Conservation (phyloP, 2,113 vertebrate species). For the Tautogolabrus adspersus region DNA sequence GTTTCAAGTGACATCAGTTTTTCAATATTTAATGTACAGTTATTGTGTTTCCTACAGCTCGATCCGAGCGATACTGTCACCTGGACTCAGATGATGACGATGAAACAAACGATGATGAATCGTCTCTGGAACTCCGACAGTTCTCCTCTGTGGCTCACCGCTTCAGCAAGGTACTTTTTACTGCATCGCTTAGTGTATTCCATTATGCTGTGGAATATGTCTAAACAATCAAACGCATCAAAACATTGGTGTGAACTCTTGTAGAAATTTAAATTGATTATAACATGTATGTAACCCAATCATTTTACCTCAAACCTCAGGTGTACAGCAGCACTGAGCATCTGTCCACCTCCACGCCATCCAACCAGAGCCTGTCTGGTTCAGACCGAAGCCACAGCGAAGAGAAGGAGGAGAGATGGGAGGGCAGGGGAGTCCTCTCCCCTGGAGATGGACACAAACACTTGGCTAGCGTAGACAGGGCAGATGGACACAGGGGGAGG, state of each 20-base stretch:
- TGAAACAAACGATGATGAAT: slow-evolving; percentile 93
- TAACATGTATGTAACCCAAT: background rate
- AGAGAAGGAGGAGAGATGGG: slow-evolving; percentile 89
- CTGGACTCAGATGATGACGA: slow-evolving; percentile 88
- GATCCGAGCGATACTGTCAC: slow-evolving; percentile 92
- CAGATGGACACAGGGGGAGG: slow-evolving; percentile 68
- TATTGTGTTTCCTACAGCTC: slow-evolving; percentile 80
- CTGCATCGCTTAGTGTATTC: background rate
- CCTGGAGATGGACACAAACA: slow-evolving; percentile 77
- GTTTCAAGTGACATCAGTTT: background rate
- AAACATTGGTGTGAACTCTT: background rate
- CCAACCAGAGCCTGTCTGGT: slow-evolving; percentile 83
- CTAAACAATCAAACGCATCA: background rate
- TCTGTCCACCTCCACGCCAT: slow-evolving; percentile 87
- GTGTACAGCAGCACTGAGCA: slow-evolving; percentile 96
- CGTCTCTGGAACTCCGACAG: slow-evolving; percentile 91
- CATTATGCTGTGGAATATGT: background rate
- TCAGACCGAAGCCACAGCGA: slow-evolving; percentile 89
- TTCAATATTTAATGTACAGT: background rate
- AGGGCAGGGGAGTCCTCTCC: slow-evolving; percentile 79
- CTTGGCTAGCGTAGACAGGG: slow-evolving; percentile 67
- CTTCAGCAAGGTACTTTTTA: slow-evolving; percentile 90
- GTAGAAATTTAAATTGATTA: background rate
- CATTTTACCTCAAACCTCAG: slow-evolving; percentile 70
- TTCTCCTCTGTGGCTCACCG: slow-evolving; percentile 96